Conservation (phyloP, 2,113 vertebrate genomes). For the Lontra canadensis region DNA sequence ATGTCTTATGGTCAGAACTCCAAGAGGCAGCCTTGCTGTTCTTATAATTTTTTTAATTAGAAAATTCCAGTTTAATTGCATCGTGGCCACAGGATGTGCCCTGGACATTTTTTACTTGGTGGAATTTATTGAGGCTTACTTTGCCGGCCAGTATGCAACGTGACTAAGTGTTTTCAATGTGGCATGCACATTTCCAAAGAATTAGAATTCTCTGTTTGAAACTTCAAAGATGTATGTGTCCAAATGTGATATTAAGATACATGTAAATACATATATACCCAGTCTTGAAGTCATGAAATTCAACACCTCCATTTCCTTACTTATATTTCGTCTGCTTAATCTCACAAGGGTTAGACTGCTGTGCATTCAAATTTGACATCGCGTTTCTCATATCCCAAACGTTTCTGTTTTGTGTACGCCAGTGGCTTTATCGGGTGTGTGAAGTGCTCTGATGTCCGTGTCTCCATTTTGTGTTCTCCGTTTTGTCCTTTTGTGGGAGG, state of each 20-base stretch:
- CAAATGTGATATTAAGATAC: background rate
- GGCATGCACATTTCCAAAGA: background rate
- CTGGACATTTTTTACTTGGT: slow-evolving; percentile 20
- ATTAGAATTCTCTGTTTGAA: background rate
- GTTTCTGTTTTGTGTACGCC: background rate
- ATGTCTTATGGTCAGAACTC: background rate
- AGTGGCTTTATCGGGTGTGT: background rate
- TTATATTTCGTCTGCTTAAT: background rate
- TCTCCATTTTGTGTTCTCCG: background rate
- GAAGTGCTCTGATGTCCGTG: background rate
- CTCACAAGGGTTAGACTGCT: background rate
- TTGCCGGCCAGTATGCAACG: background rate
- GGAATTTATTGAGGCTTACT: background rate
- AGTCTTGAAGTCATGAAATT: background rate
- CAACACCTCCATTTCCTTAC: background rate
- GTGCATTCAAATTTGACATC: background rate
- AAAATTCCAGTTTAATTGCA: slow-evolving; percentile 43
- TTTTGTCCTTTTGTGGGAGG: background rate
- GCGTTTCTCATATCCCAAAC: background rate
- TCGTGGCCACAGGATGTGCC: background rate
- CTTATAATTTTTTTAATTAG: slow-evolving; percentile 8
- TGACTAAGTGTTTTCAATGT: background rate
- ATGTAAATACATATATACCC: background rate
- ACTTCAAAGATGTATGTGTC: background rate
- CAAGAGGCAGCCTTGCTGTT: background rate